Base-by-base conservation (phyloP, 2,113 vertebrate genomes). In the Neodon shergylaensis region DNA sequence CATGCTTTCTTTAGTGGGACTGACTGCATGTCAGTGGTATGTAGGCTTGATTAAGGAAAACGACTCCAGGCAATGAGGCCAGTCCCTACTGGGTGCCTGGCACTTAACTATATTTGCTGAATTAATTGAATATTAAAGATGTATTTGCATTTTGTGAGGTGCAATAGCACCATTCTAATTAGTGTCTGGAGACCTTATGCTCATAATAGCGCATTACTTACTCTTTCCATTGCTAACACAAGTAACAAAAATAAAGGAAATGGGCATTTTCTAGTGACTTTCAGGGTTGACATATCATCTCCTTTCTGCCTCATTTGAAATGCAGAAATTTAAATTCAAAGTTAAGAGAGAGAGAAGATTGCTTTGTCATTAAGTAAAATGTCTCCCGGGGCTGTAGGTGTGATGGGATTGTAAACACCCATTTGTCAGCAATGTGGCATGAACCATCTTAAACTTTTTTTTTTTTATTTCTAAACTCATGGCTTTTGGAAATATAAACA, bases 121-220 rank as follows among this genome's bases (percentile, higher is more conserved):
- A 96, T 97, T 97, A 97, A 96, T 95, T 97, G 92, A 97, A 96
- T 96, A 96, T 96, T 96, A 96, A 94, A 93, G 66, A 88, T 94
- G 66, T 91, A 96, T 98, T 97, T 97, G 93, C 95, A 94, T 98
- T 96, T 97, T 95, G 92, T 92, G 96, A 96, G 96, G 88, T 95
- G 85, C 47, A 85, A 66, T 95, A 82, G 92, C 90, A 82, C 88
- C 36, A 68, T 92, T 94, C 84, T 96, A 88, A 94, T 98, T 96
- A 90, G 90, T 96, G 85, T 89, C 93, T 95, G 22, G 96, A 97
- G 96, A 96, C 95, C 88, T 61, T 86, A 72, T 73, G 39, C 73
- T 83, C 89, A 47, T 68, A 82, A 82, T 95, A 94, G 82, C 82
- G 63, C 58, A 94, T 91, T 94, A 73, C 87, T 94, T 96, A 95